Evolutionary conservation across 2,113 vertebrate species (phyloP).

Genomic region (Peucedramus taeniatus): DNA sequence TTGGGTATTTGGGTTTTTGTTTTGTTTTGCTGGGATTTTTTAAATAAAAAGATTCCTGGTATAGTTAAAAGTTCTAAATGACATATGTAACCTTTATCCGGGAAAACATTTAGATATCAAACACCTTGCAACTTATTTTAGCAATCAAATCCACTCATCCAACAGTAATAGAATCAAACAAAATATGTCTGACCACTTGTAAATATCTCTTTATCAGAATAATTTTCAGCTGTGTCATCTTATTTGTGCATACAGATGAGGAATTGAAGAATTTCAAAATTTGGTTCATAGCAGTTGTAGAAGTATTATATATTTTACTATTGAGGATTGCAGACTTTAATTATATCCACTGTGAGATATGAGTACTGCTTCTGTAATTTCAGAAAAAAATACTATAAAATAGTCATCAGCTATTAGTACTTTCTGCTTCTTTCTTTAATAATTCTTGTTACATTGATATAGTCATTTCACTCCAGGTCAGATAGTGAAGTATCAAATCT

Average conservation of each 20-base stretch:
- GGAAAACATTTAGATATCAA: background rate
- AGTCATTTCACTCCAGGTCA: background rate
- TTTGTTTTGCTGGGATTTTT: background rate
- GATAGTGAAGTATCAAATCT: background rate
- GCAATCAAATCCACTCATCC: background rate
- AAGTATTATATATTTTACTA: background rate
- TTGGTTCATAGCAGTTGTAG: background rate
- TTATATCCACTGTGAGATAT: background rate
- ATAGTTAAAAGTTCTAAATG: background rate
- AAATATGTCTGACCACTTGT: background rate
- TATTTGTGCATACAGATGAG: background rate
- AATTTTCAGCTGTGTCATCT: background rate
- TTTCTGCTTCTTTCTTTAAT: background rate
- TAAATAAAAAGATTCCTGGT: background rate
- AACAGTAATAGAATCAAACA: background rate
- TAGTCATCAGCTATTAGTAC: background rate
- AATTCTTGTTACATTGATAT: background rate
- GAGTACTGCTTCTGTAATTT: background rate
- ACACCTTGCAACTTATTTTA: background rate
- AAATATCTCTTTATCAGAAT: background rate
- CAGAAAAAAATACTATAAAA: background rate
- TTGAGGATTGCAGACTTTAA: background rate
- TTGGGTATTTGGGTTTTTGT: background rate
- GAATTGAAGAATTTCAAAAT: background rate
- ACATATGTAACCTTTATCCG: background rate